Evolutionary conservation across 1,140 invertebrate genomes (phyloP).

Genomic region (Cotesia vestalis): DNA sequence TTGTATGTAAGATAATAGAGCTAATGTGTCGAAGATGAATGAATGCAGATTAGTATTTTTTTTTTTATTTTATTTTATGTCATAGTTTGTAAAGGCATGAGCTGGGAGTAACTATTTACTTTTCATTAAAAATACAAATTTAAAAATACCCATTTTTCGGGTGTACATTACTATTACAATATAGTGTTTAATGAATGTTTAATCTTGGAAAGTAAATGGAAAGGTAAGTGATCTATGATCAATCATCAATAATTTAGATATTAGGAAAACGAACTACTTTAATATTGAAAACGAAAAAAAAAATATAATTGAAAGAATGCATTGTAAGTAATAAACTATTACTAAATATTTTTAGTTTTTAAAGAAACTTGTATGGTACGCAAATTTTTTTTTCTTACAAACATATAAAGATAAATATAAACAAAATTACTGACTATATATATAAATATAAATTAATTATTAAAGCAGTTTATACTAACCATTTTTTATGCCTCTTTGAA

Average conservation of each 20-base stretch:
- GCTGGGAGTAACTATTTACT: slow-evolving; percentile 37
- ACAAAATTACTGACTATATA: no score
- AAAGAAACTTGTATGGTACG: no score
- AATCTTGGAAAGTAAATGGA: neutral
- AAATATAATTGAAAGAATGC: neutral
- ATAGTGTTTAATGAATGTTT: neutral
- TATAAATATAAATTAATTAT: no score
- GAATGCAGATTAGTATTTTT: neutral
- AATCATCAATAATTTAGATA: neutral
- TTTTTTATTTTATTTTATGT: slow-evolving; percentile 7
- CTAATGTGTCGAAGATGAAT: slow-evolving; percentile 10
- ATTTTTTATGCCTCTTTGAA: no score
- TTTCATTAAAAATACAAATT: no score
- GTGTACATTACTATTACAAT: neutral
- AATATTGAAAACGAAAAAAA: slow-evolving; percentile 2
- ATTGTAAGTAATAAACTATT: neutral
- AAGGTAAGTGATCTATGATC: slow-evolving; percentile 5
- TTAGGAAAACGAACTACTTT: neutral
- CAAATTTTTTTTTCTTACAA: no score
- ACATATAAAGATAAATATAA: no score
- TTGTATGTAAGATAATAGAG: slow-evolving; percentile 18
- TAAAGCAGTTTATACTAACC: no score
- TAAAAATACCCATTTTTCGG: no score
- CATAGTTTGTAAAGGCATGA: slow-evolving; percentile 45
- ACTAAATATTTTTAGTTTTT: slow-evolving; percentile 1